Evolutionary conservation across 2,888 invertebrate species (phyloP), one percentile per base, ranked within the genome.

Genomic region (Dicycla oo): DNA sequence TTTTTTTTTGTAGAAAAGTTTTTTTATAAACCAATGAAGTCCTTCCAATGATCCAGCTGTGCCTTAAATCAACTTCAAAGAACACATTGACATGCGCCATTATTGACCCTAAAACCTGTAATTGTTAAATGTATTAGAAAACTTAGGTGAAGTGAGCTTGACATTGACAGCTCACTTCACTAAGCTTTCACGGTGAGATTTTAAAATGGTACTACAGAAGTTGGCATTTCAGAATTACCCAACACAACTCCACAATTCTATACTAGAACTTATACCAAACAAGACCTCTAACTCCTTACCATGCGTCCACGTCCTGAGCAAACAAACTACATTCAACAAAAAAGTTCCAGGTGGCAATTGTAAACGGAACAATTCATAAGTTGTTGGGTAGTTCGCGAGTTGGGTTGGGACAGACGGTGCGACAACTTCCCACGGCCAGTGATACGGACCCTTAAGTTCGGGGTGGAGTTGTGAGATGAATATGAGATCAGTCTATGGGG

Each of bases 291-390:
- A 54, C 66, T 71, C 69, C 51, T 78, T 73, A 82, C 69, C 82
- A 73, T 65, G 47, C 63, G 30, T 79, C 40, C 69, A 58, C 70
- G 68, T 57, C 54, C 54, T 61, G 53, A 75, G 34, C 73, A 62
- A 72, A 70, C 74, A 73, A 80, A 82, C 61, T 75, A 68, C 76
- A 66, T 60, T 61, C 69, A 69, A 69, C 53, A 68, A 60, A 71
- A 76, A 85, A 86, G 30, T 84, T 84, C 66, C 74, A 84, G 80
- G 84, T 84, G 86, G 67, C 82, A 84, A 86, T 82, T 83, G 69
- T 84, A 77, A 84, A 77, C 77, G 85, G 72, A 73, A 78, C 86
- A 85, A 86, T 78, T 85, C 83, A 85, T 85, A 86, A 86, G 87
- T 85, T 83, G 83, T 77, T 71, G 69, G 78, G 69, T 73, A 79